These are phyloP conservation scores for Melinaea menophilus DNA, from an alignment of 2,888 invertebrate species.

Conservation along the genomic window DNA sequence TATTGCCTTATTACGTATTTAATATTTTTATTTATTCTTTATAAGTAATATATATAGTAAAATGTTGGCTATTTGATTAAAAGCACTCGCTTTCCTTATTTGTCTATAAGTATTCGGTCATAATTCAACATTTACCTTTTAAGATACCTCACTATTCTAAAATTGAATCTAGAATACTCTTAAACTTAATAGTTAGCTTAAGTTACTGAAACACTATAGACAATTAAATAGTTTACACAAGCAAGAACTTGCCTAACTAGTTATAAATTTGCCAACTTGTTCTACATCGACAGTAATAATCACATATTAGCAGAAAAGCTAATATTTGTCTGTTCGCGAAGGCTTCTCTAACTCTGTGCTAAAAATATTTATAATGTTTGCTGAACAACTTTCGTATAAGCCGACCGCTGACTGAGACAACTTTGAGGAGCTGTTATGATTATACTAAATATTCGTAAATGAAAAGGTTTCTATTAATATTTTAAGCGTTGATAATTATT, in stretches of 20 bases:
- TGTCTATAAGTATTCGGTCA: no score
- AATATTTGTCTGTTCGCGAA: slow-evolving; percentile 27
- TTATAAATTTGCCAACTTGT: slow-evolving; percentile 18
- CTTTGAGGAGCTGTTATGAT: slow-evolving; percentile 16
- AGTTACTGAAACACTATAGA: neutral
- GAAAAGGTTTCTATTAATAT: neutral
- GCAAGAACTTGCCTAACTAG: slow-evolving; percentile 13
- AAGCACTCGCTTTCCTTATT: no score
- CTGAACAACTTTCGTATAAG: slow-evolving; percentile 27
- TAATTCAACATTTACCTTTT: no score
- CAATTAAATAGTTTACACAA: neutral
- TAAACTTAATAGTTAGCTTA: no score
- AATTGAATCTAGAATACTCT: no score
- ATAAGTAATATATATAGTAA: no score
- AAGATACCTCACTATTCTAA: no score
- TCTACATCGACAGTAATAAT: slow-evolving; percentile 22
- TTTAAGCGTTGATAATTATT: slow-evolving; percentile 5
- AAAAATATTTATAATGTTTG: slow-evolving; percentile 24
- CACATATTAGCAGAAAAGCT: slow-evolving; percentile 20
- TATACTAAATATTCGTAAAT: slow-evolving; percentile 12
- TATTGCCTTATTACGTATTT: no score
- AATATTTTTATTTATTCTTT: no score
- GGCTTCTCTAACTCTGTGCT: slow-evolving; percentile 22
- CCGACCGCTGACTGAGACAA: slow-evolving; percentile 31
- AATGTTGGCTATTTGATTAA: no score